These are phyloP conservation scores for Germaria angustata DNA, from an alignment of 2,888 invertebrate genomes.

Conservation along the genomic window DNA sequence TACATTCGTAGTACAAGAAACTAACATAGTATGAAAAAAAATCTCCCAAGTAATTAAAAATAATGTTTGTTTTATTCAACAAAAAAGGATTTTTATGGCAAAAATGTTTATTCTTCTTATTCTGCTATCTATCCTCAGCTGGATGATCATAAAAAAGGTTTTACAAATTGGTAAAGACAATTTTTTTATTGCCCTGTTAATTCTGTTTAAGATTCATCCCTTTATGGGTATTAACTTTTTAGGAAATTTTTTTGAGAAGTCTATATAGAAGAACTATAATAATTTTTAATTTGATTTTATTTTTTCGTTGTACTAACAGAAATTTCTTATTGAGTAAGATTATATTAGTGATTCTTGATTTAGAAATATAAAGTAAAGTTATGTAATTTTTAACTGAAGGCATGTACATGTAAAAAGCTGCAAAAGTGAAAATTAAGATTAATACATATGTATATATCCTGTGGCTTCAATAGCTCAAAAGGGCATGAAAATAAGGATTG, in stretches of 20 bases:
- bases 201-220: constrained; percentile 3
- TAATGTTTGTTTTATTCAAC: constrained; percentile 54
- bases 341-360: too few relatives aligned
- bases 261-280: too few relatives aligned
- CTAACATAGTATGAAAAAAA: not conserved
- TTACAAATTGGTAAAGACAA: constrained; percentile 3
- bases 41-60: constrained; percentile 57
- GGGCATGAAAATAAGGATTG: too few relatives aligned
- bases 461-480: too few relatives aligned
- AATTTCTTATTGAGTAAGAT: too few relatives aligned
- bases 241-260: not conserved
- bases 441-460: too few relatives aligned
- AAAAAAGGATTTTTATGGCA: constrained; percentile 6
- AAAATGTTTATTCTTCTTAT: constrained; percentile 7
- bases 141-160: constrained; percentile 12
- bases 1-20: not conserved
- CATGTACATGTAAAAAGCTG: too few relatives aligned
- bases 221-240: constrained; percentile 9
- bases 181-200: constrained; percentile 8
- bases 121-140: not conserved
- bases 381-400: too few relatives aligned
- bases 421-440: too few relatives aligned
- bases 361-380: too few relatives aligned
- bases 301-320: too few relatives aligned
- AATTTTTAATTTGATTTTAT: not conserved